Conservation (phyloP, 2,113 vertebrate genomes). For the Brachyistius frenatus region DNA sequence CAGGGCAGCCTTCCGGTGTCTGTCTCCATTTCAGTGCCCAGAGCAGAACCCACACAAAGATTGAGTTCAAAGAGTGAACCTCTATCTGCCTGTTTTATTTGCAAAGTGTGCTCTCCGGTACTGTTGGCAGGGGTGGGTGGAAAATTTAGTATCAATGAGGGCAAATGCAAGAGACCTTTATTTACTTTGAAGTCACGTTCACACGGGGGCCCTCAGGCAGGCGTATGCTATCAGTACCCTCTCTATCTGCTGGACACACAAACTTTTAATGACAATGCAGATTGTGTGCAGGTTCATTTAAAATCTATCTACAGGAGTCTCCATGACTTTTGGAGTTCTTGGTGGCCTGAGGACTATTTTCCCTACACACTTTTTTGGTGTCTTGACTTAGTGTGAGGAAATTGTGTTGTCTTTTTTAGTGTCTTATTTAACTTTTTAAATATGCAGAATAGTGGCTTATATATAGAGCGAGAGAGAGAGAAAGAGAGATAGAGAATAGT, state of each 20-base stretch:
- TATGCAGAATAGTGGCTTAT: too few relatives aligned
- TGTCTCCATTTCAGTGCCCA: neutral
- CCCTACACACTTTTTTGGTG: too few relatives aligned
- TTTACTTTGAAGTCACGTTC: constrained; percentile 58
- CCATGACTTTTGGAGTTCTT: neutral
- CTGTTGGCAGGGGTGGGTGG: neutral
- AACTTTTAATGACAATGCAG: constrained; percentile 8
- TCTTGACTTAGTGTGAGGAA: too few relatives aligned
- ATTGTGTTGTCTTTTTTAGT: too few relatives aligned
- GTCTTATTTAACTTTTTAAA: too few relatives aligned
- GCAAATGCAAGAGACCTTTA: constrained; percentile 35
- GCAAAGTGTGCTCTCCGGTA: constrained; percentile 6
- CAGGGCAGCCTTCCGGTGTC: neutral
- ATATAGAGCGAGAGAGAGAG: too few relatives aligned
- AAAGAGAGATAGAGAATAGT: too few relatives aligned
- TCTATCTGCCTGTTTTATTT: constrained; percentile 26
- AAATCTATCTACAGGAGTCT: neutral
- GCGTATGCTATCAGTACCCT: constrained; percentile 35
- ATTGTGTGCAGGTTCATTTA: neutral
- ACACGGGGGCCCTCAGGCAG: constrained; percentile 11
- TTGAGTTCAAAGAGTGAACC: constrained; percentile 42
- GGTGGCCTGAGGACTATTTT: too few relatives aligned
- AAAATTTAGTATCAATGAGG: constrained; percentile 15
- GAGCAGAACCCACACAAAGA: neutral
- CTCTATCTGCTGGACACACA: constrained; percentile 14